These are phyloP conservation scores for Vesta saturnalis DNA, from an alignment of 2,888 invertebrate species.

Conservation along the genomic window DNA sequence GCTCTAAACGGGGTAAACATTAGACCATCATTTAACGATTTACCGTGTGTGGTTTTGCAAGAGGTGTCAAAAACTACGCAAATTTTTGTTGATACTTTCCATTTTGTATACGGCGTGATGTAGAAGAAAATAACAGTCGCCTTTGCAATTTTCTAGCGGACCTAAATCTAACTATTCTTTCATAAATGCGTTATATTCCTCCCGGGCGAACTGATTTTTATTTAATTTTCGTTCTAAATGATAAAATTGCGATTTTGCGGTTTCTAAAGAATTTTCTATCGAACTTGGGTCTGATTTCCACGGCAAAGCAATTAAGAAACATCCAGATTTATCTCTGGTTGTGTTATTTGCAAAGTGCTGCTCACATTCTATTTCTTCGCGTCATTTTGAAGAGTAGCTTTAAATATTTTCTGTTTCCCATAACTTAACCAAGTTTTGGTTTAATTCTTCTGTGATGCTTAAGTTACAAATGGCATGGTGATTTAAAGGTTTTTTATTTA, in stretches of 20 bases:
- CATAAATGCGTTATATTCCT: not conserved
- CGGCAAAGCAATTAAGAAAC: not conserved
- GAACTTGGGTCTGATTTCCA: not conserved
- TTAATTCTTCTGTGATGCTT: not conserved
- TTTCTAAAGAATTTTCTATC: not conserved
- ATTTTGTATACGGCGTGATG: not conserved
- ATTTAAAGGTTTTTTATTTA: not conserved
- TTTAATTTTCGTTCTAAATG: not conserved
- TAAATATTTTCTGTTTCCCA: not conserved
- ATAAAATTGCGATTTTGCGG: not conserved
- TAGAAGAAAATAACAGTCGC: not conserved
- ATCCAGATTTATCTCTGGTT: not conserved
- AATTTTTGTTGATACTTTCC: not conserved
- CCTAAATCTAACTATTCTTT: not conserved
- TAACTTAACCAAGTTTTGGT: not conserved
- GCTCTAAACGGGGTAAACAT: not conserved
- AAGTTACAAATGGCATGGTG: not conserved
- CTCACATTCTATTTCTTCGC: not conserved
- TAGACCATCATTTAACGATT: not conserved
- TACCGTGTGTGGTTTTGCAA: not conserved
- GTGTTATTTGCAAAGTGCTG: not conserved
- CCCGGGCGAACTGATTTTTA: not conserved
- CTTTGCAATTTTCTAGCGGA: not conserved
- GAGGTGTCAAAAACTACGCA: not conserved
- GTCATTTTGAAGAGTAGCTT: not conserved